Percentiles rank a stretch among this genome's conserved stretches.
Conservation (phyloP, 2,113 vertebrate genomes). For the Todiramphus chloris region DNA sequence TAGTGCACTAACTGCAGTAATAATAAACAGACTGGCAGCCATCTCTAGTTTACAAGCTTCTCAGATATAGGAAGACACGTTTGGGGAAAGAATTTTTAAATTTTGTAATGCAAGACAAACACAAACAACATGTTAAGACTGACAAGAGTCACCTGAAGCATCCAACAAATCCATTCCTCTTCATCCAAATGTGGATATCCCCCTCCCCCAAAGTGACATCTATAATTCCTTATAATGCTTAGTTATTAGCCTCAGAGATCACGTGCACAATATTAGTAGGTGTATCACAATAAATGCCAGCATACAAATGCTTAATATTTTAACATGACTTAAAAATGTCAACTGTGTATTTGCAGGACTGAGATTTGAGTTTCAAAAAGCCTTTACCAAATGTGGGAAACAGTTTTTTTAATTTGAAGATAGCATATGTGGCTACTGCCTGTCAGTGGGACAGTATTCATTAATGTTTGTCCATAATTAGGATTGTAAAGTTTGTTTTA, state of each 20-base stretch:
- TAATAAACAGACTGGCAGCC: not conserved
- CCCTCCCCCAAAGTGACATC: no score
- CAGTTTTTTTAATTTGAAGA: not conserved
- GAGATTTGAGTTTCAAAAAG: not conserved
- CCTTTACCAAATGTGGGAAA: not conserved
- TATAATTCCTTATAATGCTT: not conserved
- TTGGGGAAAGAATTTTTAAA: not conserved
- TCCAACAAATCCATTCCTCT: not conserved
- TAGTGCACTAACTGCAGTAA: not conserved
- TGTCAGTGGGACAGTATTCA: not conserved
- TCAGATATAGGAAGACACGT: not conserved
- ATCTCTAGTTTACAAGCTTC: not conserved
- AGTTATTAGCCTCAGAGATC: not conserved
- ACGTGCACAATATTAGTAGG: not conserved
- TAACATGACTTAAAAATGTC: not conserved
- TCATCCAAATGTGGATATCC: not conserved
- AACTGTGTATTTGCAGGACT: not conserved
- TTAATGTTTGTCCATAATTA: not conserved
- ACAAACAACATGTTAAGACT: not conserved
- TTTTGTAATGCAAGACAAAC: not conserved
- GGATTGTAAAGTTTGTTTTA: not conserved
- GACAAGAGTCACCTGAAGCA: not conserved
- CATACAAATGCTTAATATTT: not conserved
- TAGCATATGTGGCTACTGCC: not conserved
- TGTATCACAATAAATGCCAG: rapidly evolving